phyloP scores from a whole-genome alignment of 1,140 invertebrate species.

The Caenorhabditis latens region DNA sequence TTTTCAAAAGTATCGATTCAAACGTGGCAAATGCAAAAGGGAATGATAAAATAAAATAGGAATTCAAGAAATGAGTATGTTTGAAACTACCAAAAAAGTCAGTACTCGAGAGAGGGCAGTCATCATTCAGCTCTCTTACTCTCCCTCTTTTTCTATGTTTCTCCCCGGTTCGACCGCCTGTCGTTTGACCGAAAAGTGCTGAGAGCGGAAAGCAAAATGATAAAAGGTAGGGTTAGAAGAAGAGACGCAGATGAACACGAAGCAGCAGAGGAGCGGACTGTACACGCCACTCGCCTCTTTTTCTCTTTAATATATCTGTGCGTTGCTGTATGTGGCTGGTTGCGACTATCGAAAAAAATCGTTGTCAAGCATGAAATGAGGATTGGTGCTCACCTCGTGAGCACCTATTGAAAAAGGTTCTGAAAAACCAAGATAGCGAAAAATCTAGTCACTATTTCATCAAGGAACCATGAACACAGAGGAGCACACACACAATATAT shows the following conservation, averaged over 20 bases:
- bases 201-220: conserved; percentile 35
- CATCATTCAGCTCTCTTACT: conserved; percentile 1
- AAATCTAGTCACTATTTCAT: neutral
- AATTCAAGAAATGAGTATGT: conserved; percentile 25
- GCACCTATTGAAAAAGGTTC: neutral
- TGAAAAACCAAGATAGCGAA: neutral
- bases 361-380: neutral
- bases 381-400: too few species aligned
- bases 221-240: neutral
- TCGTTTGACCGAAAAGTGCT: conserved; percentile 47
- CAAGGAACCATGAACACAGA: neutral
- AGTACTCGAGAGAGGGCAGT: neutral
- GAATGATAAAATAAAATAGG: neutral
- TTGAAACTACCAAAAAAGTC: conserved; percentile 22
- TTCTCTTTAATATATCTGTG: neutral
- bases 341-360: neutral
- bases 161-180: conserved; percentile 29
- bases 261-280: conserved; percentile 23
- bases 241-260: conserved; percentile 37
- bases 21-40: neutral
- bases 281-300: neutral
- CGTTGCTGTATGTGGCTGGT: conserved; percentile 20
- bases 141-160: neutral
- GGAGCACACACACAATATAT: neutral
- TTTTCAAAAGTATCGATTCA: neutral